Base-by-base conservation (phyloP, 2,888 invertebrate species). In the Tridacna gigas region DNA sequence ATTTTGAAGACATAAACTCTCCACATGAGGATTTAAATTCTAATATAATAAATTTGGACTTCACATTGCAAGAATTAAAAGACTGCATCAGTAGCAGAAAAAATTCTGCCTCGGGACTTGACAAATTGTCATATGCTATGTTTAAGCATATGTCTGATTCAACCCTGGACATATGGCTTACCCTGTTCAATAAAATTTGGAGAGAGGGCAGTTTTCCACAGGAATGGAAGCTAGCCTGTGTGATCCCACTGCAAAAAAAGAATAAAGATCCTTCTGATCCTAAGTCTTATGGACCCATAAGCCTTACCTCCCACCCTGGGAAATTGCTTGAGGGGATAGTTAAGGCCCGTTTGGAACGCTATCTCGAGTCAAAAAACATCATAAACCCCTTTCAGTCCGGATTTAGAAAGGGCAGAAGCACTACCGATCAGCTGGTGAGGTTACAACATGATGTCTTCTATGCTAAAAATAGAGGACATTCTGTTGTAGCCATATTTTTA, bases 241-340 rank as follows among this genome's bases (percentile, higher is more conserved):
- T 81, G 18, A 77, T 81, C n/a, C 81, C 76, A 18, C 28, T 74
- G 28, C 45, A 51, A 12, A 74, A 74, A 74, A 22, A 48, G n/a
- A 28, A 28, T 11, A 73, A 73, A 73, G 73, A 73, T 47, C 28
- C 56, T 48, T 61, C 45, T n/a, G 76, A 76, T 18, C 74, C 73
- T 65, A 77, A 77, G 25, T 81, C 73, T 9, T 74, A 81, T 47
- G 45, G 81, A 56, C 77, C 74, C 0, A 77, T 77, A 15, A 77
- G 77, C 47, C 81, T 81, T 25, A 77, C 81, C 22, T 81, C 81
- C 9, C 77, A 77, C 45, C 63, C 77, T 48, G 77, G 73, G 48
- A 81, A 81, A 77, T 69, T 69, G 22, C 48, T 77, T 5, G 67
- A 77, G 28, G 51, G 67, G n/a, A 77, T 77, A 56, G 69, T 77